These are phyloP conservation scores for Geodia barretti DNA, from an alignment of 37 sponge, comb jelly and placozoan species.

Conservation along the genomic window DNA sequence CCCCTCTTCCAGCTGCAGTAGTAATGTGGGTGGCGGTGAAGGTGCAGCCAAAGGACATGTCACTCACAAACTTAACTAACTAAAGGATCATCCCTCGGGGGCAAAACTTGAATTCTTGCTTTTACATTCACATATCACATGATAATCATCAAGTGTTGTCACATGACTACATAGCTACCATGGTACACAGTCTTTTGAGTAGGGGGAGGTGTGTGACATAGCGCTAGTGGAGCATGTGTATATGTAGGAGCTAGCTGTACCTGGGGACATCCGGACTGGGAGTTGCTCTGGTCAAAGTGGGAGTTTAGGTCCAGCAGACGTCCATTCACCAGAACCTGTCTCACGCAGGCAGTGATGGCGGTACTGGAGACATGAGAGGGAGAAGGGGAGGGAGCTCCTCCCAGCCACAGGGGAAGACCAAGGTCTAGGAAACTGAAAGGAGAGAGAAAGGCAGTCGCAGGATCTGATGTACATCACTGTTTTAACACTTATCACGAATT, in stretches of 20 bases:
- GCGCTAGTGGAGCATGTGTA: not conserved
- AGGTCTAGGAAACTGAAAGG: conserved; percentile 51
- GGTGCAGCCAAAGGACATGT: too few species aligned
- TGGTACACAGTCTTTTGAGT: too few species aligned
- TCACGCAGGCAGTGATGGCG: conserved; percentile 58
- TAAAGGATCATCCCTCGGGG: too few species aligned
- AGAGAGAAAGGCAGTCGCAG: too few species aligned
- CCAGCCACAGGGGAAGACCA: conserved; percentile 74
- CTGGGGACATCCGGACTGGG: conserved; percentile 43
- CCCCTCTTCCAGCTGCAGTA: not conserved
- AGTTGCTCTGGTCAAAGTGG: conserved; percentile 19
- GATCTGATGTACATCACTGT: too few species aligned
- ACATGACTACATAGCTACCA: too few species aligned
- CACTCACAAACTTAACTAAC: too few species aligned
- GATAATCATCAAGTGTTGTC: too few species aligned
- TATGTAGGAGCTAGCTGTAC: conserved; percentile 5
- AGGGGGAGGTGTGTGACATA: not conserved
- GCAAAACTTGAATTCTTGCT: too few species aligned
- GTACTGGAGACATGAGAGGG: conserved; percentile 1
- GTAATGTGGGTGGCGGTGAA: too few species aligned
- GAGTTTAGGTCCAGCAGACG: conserved; percentile 31
- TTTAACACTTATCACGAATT: too few species aligned
- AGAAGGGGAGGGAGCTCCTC: conserved; percentile 40
- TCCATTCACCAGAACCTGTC: conserved; percentile 23
- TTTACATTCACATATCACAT: too few species aligned